Evolutionary conservation across 2,797 vertebrate species (phyloP).

Genomic region (Halcyon leucocephala): DNA sequence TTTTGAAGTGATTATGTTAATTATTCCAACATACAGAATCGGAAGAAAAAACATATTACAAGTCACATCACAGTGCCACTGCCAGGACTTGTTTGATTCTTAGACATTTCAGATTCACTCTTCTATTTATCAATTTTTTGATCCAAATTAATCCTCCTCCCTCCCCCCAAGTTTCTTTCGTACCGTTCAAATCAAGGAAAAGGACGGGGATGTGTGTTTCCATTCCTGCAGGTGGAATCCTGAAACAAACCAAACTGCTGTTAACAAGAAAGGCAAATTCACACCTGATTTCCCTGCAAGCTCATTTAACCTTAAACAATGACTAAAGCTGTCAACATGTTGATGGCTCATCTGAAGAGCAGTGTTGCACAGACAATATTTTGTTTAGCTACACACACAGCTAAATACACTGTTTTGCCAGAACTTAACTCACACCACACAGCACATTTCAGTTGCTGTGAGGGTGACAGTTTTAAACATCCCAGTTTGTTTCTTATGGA

Average conservation of each 20-base stretch:
- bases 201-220: slow-evolving; percentile 96
- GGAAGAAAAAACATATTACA: not conserved
- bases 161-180: not conserved
- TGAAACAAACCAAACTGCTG: slow-evolving; percentile 73
- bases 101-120: not conserved
- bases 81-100: not conserved
- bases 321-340: not conserved
- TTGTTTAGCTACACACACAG: not conserved
- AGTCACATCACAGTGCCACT: not conserved
- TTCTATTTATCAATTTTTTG: not conserved
- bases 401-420: not conserved
- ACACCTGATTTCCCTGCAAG: not conserved
- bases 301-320: not conserved
- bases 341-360: not conserved
- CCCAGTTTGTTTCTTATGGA: not conserved
- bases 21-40: not conserved
- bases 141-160: not conserved
- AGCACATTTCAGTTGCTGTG: not conserved
- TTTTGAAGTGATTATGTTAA: not conserved
- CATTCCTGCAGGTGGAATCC: slow-evolving; percentile 93
- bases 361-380: not conserved
- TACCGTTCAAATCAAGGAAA: slow-evolving; percentile 96
- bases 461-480: not conserved
- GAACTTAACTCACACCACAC: not conserved
- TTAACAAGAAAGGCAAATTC: slow-evolving; percentile 11